Conservation (phyloP, 2,888 invertebrate species). For the Agriopis marginaria region DNA sequence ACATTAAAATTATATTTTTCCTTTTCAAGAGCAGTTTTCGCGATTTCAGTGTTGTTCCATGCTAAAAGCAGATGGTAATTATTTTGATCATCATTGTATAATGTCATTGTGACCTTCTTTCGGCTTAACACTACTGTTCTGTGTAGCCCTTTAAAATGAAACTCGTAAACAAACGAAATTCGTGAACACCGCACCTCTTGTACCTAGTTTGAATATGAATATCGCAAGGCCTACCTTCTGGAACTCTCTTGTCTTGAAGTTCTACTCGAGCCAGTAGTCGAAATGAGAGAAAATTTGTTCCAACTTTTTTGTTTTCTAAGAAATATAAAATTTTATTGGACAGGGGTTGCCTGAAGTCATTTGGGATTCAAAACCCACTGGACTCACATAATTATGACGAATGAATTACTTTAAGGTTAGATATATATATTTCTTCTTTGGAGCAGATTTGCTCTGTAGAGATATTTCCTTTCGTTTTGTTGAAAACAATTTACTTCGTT, state of each 20-base stretch:
- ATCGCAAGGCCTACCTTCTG: slow-evolving; percentile 28
- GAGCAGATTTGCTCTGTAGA: no score
- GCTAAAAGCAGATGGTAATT: no score
- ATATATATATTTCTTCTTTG: neutral
- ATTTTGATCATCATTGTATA: no score
- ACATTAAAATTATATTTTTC: no score
- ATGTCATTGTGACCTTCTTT: no score
- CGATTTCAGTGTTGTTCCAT: no score
- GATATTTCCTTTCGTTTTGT: no score
- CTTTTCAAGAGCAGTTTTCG: no score
- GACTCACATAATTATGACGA: neutral
- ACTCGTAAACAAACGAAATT: slow-evolving; percentile 61
- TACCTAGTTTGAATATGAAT: slow-evolving; percentile 55
- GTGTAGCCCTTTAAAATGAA: slow-evolving; percentile 48
- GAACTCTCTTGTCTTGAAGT: slow-evolving; percentile 19
- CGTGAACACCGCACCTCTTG: slow-evolving; percentile 37
- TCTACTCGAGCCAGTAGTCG: slow-evolving; percentile 19
- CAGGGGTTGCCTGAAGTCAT: slow-evolving; percentile 34
- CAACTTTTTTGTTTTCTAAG: slow-evolving; percentile 42
- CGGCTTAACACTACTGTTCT: no score
- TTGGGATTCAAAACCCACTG: slow-evolving; percentile 18
- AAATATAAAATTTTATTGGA: slow-evolving; percentile 46
- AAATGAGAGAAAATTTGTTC: slow-evolving; percentile 29
- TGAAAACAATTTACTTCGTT: no score
- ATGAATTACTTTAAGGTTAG: neutral